Percentiles rank a stretch among this genome's conserved stretches.
phyloP scores from a whole-genome alignment of 2,888 invertebrate species.

The Drosophila aldrichi region DNA sequence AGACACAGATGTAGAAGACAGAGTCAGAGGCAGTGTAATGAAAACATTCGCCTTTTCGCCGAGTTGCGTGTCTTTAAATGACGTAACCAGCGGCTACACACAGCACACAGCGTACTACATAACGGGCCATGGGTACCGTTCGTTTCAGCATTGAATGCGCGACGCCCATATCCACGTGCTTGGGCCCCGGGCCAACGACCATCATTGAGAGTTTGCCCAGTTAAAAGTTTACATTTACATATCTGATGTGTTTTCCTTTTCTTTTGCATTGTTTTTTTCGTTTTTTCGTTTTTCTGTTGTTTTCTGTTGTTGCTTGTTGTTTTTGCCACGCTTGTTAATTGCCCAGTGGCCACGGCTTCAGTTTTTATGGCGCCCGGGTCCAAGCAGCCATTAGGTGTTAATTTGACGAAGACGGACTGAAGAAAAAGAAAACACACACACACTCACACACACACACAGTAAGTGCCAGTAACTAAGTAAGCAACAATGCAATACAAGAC shows the following conservation, averaged over 20 bases:
- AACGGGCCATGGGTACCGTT: constrained; percentile 40
- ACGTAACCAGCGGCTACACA: constrained; percentile 62
- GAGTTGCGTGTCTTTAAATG: constrained; percentile 76
- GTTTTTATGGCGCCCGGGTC: constrained; percentile 56
- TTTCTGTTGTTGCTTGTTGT: constrained; percentile 6
- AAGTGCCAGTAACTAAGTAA: constrained; percentile 3
- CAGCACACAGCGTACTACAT: constrained; percentile 29
- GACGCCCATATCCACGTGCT: constrained; percentile 13
- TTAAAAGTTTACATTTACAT: constrained; percentile 60
- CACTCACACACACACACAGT: background rate
- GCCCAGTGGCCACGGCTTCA: constrained; percentile 64
- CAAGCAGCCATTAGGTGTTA: constrained; percentile 55
- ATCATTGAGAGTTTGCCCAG: constrained; percentile 52
- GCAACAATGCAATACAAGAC: background rate
- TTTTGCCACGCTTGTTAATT: constrained; percentile 64
- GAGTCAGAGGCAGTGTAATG: constrained; percentile 46
- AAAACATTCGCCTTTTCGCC: constrained; percentile 67
- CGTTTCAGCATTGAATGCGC: constrained; percentile 16
- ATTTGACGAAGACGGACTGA: constrained; percentile 35
- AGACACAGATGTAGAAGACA: background rate
- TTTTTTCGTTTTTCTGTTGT: background rate
- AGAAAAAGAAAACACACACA: background rate
- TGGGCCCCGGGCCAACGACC: constrained; percentile 12
- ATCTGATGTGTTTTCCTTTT: constrained; percentile 30
- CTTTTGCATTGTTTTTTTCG: constrained; percentile 12